Percentiles rank a stretch among this genome's conserved stretches.
phyloP scores from a whole-genome alignment of 2,113 vertebrate genomes.

The Lepisosteus osseus region DNA sequence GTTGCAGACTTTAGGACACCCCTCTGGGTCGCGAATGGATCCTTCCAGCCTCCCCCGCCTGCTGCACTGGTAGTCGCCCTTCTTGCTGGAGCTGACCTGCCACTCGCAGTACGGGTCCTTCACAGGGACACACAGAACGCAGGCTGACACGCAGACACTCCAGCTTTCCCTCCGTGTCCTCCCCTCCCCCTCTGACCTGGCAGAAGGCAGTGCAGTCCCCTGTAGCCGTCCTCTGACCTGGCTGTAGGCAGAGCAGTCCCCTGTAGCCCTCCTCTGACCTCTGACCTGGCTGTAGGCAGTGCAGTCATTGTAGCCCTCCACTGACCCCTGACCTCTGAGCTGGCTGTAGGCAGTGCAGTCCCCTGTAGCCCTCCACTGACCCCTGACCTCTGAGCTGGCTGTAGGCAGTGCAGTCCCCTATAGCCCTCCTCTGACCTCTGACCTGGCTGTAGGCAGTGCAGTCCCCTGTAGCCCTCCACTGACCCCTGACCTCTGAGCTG shows the following conservation, averaged over 20 bases:
- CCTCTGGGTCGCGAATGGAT: constrained; percentile 68
- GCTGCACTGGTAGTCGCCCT: constrained; percentile 82
- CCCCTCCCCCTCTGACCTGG: not conserved
- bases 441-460: constrained; percentile 30
- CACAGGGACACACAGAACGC: not conserved
- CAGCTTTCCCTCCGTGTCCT: too few species aligned
- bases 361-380: constrained; percentile 73
- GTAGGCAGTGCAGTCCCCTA: not conserved
- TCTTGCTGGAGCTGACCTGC: constrained; percentile 84
- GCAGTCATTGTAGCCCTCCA: too few species aligned
- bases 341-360: too few species aligned
- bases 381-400: too few species aligned
- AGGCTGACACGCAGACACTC: not conserved
- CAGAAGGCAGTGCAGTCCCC: not conserved
- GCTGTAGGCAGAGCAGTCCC: constrained; percentile 24
- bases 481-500: constrained; percentile 28
- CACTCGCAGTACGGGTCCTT: constrained; percentile 88
- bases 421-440: not conserved
- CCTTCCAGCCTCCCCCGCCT: constrained; percentile 76
- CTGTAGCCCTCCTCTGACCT: constrained; percentile 70
- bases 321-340: too few species aligned
- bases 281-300: too few species aligned
- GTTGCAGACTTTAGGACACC: constrained; percentile 81
- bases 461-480: not conserved
- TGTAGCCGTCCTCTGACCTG: not conserved